Percentiles rank a stretch among this genome's conserved stretches.
Conservation (phyloP, 2,797 vertebrate species). For the Periparus ater region DNA sequence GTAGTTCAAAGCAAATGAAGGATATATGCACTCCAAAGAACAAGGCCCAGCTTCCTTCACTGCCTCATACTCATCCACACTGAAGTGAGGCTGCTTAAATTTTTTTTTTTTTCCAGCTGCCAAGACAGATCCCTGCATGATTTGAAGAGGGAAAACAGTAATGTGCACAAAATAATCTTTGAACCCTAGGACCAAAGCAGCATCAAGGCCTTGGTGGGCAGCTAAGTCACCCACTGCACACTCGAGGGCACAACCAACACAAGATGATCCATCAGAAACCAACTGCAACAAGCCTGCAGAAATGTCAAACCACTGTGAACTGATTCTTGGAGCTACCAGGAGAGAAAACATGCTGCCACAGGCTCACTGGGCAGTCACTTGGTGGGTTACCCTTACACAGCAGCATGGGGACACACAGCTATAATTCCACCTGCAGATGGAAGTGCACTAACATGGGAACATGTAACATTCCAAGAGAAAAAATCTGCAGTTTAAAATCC, state of each 20-base stretch:
- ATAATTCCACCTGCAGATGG: background rate
- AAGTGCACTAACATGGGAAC: background rate
- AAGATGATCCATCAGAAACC: background rate
- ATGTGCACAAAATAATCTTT: background rate
- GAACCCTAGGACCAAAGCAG: background rate
- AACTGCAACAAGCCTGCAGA: background rate
- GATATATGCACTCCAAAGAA: background rate
- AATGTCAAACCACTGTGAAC: background rate
- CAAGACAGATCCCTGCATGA: fast-evolving
- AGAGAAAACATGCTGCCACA: fast-evolving
- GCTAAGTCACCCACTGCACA: background rate
- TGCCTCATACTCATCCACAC: background rate
- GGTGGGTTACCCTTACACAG: background rate
- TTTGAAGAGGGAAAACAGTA: background rate
- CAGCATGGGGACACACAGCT: background rate
- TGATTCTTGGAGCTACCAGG: background rate
- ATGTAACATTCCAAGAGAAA: background rate
- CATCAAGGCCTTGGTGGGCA: fast-evolving
- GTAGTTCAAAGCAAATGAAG: background rate
- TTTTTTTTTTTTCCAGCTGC: background rate
- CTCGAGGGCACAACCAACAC: fast-evolving
- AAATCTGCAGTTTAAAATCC: background rate
- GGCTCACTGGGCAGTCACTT: too few species aligned
- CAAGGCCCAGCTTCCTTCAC: background rate
- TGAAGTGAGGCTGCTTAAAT: background rate